A percentile compares a stretch with the other conserved stretches of the same genome.
These are phyloP conservation scores for Eupsittula cactorum DNA, from an alignment of 2,113 vertebrate genomes.

Conservation along the genomic window DNA sequence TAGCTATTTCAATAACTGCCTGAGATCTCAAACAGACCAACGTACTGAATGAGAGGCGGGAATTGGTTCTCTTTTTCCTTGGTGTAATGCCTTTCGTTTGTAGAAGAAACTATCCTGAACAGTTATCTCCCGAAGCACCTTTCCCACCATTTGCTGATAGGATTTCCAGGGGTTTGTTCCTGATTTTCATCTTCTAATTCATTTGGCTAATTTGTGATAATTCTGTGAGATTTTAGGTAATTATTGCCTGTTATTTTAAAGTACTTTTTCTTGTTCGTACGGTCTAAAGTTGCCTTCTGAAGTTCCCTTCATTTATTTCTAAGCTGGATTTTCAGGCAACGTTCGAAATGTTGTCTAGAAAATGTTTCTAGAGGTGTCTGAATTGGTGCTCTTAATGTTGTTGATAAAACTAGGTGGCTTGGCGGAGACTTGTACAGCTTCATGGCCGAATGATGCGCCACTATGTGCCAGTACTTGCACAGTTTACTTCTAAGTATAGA, in stretches of 20 bases:
- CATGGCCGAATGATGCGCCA: background rate
- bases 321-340: background rate
- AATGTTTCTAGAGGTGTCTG: background rate
- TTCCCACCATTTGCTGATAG: background rate
- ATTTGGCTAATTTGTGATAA: background rate
- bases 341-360: background rate
- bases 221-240: background rate
- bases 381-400: background rate
- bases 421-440: background rate
- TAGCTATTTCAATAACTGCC: background rate
- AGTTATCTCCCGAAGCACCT: background rate
- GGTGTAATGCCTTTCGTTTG: background rate
- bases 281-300: background rate
- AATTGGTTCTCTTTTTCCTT: background rate
- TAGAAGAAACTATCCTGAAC: background rate
- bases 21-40: background rate
- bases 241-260: background rate
- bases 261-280: background rate
- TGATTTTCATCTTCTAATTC: background rate
- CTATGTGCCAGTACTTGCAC: background rate
- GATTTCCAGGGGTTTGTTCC: background rate
- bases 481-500: background rate
- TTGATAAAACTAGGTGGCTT: background rate
- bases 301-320: background rate
- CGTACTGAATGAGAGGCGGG: background rate